Evolutionary conservation across 2,888 invertebrate species (phyloP), one percentile per base, ranked within the genome.

Genomic region (Leucophenga maculata): DNA sequence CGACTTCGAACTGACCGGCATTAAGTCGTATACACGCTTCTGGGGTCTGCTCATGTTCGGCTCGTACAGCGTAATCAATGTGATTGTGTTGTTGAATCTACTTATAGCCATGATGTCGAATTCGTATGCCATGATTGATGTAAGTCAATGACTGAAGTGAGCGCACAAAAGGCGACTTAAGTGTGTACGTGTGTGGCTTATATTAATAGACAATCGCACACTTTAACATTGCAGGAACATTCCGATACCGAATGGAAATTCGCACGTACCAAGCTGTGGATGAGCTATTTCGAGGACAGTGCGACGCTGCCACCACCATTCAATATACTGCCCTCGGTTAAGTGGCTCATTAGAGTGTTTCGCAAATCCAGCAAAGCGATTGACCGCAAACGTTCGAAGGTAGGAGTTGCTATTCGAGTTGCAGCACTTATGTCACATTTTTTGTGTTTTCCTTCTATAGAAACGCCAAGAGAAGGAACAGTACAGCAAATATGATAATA

Each of bases 41-140:
- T 97, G 97, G 95, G 97, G 97, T 2, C 91, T 97, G 66, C 91
- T 97, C 46, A 98, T 98, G 96, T 98, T 97, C 86, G 98, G 98
- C 3, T 95, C 95, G 0, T 98, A 98, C 90, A 95, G 95, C 75
- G 96, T 95, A 76, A 97, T 98, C 89, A 97, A 97, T 86, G 94
- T 98, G 76, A 96, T 98, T 85, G 97, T 98, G 14, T 90, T 98
- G 52, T 89, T 98, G 78, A 98, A 98, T 88, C 93, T 98, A 72
- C 93, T 98, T 75, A 98, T 98, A 85, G 98, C 98, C 78, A 98
- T 98, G 98, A 97, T 98, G 97, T 97, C 96, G 82, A 98, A 97
- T 89, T 97, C 97, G 1, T 98, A 96, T 86, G 94, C 97, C 62
- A 93, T 94, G 89, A 98, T 98, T 84, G 94, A 93, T 86, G 97